These are phyloP conservation scores for Heliconius melpomene DNA, from an alignment of 1,140 invertebrate species.

Conservation along the genomic window DNA sequence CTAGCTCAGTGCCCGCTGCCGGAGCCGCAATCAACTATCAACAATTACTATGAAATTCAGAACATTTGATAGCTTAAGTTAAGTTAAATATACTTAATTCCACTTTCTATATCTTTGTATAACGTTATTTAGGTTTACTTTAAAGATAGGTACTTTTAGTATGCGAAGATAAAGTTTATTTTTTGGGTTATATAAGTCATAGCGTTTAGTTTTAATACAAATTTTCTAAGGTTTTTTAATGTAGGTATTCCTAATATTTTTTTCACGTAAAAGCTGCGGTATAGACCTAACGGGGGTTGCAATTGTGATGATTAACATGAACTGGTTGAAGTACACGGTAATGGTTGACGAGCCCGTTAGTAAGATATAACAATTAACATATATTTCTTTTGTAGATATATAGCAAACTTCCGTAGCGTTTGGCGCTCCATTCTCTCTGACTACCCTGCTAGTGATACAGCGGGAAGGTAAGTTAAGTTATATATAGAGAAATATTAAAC, in stretches of 20 bases:
- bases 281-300: conserved; percentile 69
- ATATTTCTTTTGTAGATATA: not conserved
- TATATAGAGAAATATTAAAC: no score
- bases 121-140: no score
- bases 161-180: not conserved
- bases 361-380: conserved; percentile 8
- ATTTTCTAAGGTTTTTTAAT: not conserved
- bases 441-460: no score
- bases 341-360: conserved; percentile 1
- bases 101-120: no score
- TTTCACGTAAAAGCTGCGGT: conserved; percentile 25
- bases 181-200: not conserved
- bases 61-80: not conserved
- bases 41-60: not conserved
- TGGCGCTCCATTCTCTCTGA: no score
- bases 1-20: conserved; percentile 6
- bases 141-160: no score
- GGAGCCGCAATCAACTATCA: not conserved
- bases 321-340: conserved; percentile 54
- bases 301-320: conserved; percentile 76
- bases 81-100: no score
- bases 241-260: not conserved
- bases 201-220: no score
- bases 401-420: not conserved
- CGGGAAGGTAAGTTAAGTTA: no score